A percentile compares a stretch with the other conserved stretches of the same genome.
Conservation (phyloP, 2,113 vertebrate genomes). For the Caranx melampygus region DNA sequence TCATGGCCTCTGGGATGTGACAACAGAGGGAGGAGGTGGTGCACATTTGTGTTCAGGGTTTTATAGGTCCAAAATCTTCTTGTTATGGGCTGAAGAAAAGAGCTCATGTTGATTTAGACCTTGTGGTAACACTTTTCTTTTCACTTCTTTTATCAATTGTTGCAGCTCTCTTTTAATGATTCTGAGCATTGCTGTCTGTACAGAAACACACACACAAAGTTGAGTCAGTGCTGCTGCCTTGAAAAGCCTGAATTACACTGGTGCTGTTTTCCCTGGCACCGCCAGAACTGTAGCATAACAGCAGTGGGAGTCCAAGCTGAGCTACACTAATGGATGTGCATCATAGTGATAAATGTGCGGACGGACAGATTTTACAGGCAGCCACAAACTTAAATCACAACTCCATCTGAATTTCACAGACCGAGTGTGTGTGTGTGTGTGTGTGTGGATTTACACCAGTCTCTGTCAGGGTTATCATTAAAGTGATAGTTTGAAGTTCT, state of each 20-base stretch:
- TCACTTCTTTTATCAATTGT: not conserved
- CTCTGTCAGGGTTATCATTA: not conserved
- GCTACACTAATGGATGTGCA: not conserved
- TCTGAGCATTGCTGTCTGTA: not conserved
- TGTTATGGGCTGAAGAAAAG: not conserved
- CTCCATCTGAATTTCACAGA: slow-evolving; percentile 1
- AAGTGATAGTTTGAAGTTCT: not conserved
- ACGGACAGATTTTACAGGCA: slow-evolving; percentile 2
- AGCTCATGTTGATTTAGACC: not conserved
- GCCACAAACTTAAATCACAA: not conserved
- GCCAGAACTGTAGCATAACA: not conserved
- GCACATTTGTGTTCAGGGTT: slow-evolving; percentile 6
- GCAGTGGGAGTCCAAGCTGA: not conserved
- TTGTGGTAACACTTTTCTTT: not conserved
- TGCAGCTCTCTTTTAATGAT: not conserved
- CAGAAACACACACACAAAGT: not conserved
- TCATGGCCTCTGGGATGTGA: slow-evolving; percentile 24
- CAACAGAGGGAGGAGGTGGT: slow-evolving; percentile 30
- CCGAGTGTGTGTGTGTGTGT: not conserved
- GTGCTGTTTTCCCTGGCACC: slow-evolving; percentile 6
- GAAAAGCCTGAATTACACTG: not conserved
- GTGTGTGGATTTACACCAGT: not conserved
- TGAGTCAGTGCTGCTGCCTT: not conserved
- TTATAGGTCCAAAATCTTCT: slow-evolving; percentile 4
- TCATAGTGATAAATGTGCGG: not conserved